Conservation (phyloP, 2,113 vertebrate genomes). For the Tachysurus vachellii region DNA sequence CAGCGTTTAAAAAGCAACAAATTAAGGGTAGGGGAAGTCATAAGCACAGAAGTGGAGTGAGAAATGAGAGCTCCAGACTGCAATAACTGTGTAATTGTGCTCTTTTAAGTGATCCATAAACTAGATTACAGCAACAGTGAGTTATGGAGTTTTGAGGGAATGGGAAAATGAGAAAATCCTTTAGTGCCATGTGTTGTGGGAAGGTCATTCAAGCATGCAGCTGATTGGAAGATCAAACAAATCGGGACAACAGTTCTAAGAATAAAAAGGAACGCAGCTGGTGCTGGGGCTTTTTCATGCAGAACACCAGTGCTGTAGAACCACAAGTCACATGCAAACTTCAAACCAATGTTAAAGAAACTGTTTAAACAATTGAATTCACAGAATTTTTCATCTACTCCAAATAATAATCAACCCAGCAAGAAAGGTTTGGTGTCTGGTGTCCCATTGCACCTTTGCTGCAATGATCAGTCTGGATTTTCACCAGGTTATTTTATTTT, state of each 20-base stretch:
- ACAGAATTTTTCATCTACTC: neutral
- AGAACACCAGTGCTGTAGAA: neutral
- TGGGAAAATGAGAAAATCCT: conserved; percentile 3
- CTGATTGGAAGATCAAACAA: conserved; percentile 45
- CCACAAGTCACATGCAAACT: neutral
- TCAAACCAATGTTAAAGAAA: conserved; percentile 4
- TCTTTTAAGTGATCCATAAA: conserved; percentile 33
- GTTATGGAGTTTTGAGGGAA: neutral
- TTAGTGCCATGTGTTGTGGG: conserved; percentile 23
- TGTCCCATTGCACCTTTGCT: neutral
- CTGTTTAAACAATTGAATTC: neutral
- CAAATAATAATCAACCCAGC: neutral
- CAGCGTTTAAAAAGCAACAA: conserved; percentile 28
- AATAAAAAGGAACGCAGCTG: conserved; percentile 25
- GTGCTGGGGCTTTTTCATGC: conserved; percentile 24
- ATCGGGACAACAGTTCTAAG: conserved; percentile 21
- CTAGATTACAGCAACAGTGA: conserved; percentile 7
- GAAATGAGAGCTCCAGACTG: conserved; percentile 33
- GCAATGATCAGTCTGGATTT: neutral
- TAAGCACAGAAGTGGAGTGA: conserved; percentile 15
- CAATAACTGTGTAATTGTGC: conserved; percentile 25
- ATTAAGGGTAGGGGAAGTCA: conserved; percentile 28
- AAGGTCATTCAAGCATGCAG: conserved; percentile 40
- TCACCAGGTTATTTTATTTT: neutral
- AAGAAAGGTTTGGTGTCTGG: neutral